Conservation (phyloP, 2,888 invertebrate genomes). For the Acanthosepion esculentum region DNA sequence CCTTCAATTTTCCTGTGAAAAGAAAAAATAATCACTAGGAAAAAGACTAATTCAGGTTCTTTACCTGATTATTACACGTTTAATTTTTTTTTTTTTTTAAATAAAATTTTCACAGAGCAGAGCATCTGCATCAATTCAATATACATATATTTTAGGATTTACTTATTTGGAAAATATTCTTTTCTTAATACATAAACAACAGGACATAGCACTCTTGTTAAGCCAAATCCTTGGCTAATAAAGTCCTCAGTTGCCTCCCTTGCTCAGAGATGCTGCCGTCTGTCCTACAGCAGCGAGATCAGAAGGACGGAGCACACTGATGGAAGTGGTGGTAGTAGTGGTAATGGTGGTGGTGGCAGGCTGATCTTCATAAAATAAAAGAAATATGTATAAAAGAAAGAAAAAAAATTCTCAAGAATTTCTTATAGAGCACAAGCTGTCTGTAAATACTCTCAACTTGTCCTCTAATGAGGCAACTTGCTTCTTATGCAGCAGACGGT, state of each 20-base stretch:
- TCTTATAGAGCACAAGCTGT: constrained; percentile 34
- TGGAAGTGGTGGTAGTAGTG: not conserved
- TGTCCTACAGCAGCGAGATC: constrained; percentile 36
- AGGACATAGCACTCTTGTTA: not conserved
- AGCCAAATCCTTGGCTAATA: not conserved
- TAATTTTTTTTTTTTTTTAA: not conserved
- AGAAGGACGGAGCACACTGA: constrained; percentile 42
- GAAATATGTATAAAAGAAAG: not conserved
- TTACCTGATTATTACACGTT: too few relatives aligned
- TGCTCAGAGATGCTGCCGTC: constrained; percentile 42
- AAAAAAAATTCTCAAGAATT: not conserved
- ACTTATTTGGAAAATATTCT: not conserved
- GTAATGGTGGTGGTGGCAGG: not conserved
- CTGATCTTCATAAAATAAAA: not conserved
- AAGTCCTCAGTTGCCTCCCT: constrained; percentile 39
- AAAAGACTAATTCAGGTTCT: not conserved
- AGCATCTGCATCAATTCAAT: not conserved
- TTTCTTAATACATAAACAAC: constrained; percentile 4
- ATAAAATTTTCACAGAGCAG: not conserved
- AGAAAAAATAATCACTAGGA: too few relatives aligned
- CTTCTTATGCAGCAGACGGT: constrained; percentile 65
- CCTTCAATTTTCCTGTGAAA: too few relatives aligned
- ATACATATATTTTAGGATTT: constrained; percentile 20
- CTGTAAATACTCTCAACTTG: constrained; percentile 62
- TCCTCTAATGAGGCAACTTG: constrained; percentile 66